Evolutionary conservation across 2,888 invertebrate genomes (phyloP), one percentile per base, ranked within the genome.

Genomic region (Cheilosia grossa): DNA sequence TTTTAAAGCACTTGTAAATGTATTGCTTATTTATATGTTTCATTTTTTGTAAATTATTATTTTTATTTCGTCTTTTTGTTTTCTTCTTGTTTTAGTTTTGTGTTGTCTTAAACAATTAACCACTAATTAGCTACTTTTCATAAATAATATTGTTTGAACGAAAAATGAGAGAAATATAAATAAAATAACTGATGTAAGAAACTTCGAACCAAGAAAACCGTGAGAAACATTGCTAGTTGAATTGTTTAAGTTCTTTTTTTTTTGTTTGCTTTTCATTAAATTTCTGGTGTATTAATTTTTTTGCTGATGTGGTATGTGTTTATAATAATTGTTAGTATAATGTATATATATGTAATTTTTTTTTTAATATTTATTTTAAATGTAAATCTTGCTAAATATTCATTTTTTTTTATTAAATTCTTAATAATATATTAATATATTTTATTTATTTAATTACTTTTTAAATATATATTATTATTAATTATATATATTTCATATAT

Each of bases 401-500:
- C 61, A 64, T 67, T 79, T 73, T 73, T 59, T 49, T 69, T 63
- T 70, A 66, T 80, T 82, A 70, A 73, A 47, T 74, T 75, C 86
- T 80, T 73, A 82, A 72, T 64, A 58, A 73, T 86, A 82, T 74
- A 73, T 82, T 86, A 69, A 81, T 82, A 82, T 81, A 87, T 87
- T 88, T 83, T 87, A 54, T 82, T 87, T 87, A 51, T 82, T 87
- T 66, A 70, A 70, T 69, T 86, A 42, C 56, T 73, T 81, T 86
- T 86, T 73, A 78, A 67, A 77, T 85, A 85, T 85, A 80, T 81
- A 87, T 87, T 81, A 73, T 88, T 87, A 87, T 88, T 88, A 87
- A 88, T 89, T 88, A 88, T 90, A 89, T 89, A 89, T 90, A 88
- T 89, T 89, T 90, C 90, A 90, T 90, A 91, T 90, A 90, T 91